Conservation (phyloP, 2,888 invertebrate genomes). For the Epiblema foenella region DNA sequence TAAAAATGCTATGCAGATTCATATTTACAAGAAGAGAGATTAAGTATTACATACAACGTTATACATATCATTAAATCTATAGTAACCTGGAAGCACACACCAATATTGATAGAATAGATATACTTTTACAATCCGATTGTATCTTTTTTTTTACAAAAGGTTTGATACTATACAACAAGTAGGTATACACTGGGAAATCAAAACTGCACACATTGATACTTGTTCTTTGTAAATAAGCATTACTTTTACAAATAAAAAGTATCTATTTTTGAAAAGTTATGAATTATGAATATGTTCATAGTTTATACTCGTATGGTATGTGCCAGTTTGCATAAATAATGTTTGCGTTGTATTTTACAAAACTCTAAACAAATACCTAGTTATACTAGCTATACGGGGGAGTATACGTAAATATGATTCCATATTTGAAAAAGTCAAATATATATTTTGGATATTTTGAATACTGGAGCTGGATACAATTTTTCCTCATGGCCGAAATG, state of each 20-base stretch:
- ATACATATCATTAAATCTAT: slow-evolving; percentile 61
- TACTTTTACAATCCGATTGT: slow-evolving; percentile 45
- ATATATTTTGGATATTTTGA: not conserved
- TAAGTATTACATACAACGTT: slow-evolving; percentile 47
- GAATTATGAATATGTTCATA: not conserved
- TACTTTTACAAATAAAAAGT: slow-evolving; percentile 8
- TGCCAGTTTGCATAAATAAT: not conserved
- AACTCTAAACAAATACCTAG: no score
- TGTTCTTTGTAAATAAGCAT: not conserved
- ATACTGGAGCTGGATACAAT: slow-evolving; percentile 6
- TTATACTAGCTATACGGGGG: no score
- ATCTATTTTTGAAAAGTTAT: not conserved
- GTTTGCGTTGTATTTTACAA: not conserved
- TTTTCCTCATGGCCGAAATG: slow-evolving; percentile 12
- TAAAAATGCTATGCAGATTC: slow-evolving; percentile 76
- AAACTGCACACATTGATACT: not conserved
- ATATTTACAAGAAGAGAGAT: slow-evolving; percentile 74
- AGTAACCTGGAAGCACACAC: slow-evolving; percentile 82
- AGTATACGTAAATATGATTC: not conserved
- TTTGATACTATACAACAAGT: slow-evolving; percentile 10
- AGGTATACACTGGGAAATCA: slow-evolving; percentile 1
- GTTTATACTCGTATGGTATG: not conserved
- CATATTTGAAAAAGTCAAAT: not conserved
- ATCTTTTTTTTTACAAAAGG: slow-evolving; percentile 47
- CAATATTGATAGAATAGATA: slow-evolving; percentile 65